A percentile compares a stretch with the other conserved stretches of the same genome.
Evolutionary conservation across 1,140 invertebrate species (phyloP).

Genomic region (Argopecten irradians): DNA sequence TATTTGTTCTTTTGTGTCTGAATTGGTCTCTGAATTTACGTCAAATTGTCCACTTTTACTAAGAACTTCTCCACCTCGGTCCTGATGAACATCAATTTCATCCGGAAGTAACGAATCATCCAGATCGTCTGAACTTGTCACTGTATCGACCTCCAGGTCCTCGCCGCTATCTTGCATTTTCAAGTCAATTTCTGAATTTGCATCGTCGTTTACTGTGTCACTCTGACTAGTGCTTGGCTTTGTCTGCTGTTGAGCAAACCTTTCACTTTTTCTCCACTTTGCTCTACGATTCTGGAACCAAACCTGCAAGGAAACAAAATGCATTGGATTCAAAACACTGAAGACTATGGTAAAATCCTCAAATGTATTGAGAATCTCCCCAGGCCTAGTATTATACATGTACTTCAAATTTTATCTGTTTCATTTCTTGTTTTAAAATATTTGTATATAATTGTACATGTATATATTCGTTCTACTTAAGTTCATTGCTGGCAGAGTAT

Average conservation of each 20-base stretch:
- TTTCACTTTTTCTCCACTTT: slow-evolving; percentile 93
- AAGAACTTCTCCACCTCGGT: neutral
- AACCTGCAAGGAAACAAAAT: slow-evolving; percentile 83
- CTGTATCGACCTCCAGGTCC: slow-evolving; percentile 55
- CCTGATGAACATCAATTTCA: neutral
- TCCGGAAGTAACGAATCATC: neutral
- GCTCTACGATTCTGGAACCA: slow-evolving; percentile 99
- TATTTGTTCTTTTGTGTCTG: slow-evolving; percentile 1
- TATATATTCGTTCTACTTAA: too few species aligned
- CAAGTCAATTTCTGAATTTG: slow-evolving; percentile 37
- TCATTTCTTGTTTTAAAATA: too few species aligned
- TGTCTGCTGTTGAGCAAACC: slow-evolving; percentile 76
- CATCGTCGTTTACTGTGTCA: slow-evolving; percentile 30
- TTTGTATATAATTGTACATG: too few species aligned
- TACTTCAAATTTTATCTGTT: too few species aligned
- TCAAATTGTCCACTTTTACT: neutral
- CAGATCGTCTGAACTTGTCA: slow-evolving; percentile 49
- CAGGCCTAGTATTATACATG: too few species aligned
- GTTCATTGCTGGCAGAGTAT: too few species aligned
- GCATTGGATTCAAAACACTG: too few species aligned
- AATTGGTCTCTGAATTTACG: neutral
- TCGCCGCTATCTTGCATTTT: slow-evolving; percentile 41
- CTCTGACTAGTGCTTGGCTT: slow-evolving; percentile 9
- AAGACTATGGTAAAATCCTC: too few species aligned
- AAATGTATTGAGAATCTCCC: too few species aligned